These are phyloP conservation scores for Habrosyne pyritoides DNA, from an alignment of 2,888 invertebrate species.

Conservation along the genomic window DNA sequence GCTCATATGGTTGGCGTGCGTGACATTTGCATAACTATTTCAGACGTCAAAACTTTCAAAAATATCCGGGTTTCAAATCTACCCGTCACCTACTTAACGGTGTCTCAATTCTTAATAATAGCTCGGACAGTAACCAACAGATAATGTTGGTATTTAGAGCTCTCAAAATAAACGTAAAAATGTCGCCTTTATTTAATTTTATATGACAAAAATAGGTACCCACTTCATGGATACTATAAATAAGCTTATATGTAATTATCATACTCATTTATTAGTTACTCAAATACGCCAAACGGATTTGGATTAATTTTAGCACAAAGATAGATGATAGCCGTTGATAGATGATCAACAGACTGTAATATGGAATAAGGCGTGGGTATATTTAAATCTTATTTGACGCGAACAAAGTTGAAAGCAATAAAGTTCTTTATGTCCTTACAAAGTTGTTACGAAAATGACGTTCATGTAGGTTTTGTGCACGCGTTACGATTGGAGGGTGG, in stretches of 20 bases:
- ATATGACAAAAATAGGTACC: too few species aligned
- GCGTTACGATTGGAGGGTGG: slow-evolving; percentile 15
- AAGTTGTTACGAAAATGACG: neutral
- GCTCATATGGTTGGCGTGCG: neutral
- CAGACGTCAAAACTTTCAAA: neutral
- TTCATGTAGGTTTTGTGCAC: neutral
- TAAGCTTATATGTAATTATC: too few species aligned
- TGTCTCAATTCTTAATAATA: slow-evolving; percentile 1
- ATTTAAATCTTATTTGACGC: too few species aligned
- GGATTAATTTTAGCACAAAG: too few species aligned
- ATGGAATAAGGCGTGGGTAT: too few species aligned
- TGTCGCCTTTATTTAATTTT: neutral
- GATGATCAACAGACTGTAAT: too few species aligned
- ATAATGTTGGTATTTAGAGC: slow-evolving; percentile 6
- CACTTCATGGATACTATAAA: too few species aligned
- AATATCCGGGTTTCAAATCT: slow-evolving; percentile 4
- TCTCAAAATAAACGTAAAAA: slow-evolving; percentile 10
- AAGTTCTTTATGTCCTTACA: too few species aligned
- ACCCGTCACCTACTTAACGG: neutral
- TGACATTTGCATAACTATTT: slow-evolving; percentile 2
- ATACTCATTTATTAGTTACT: too few species aligned
- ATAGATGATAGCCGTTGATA: too few species aligned
- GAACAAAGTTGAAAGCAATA: too few species aligned
- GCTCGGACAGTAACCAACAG: neutral
- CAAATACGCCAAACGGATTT: too few species aligned